Base-by-base conservation (phyloP, 2,113 vertebrate species). In the Mirounga angustirostris region DNA sequence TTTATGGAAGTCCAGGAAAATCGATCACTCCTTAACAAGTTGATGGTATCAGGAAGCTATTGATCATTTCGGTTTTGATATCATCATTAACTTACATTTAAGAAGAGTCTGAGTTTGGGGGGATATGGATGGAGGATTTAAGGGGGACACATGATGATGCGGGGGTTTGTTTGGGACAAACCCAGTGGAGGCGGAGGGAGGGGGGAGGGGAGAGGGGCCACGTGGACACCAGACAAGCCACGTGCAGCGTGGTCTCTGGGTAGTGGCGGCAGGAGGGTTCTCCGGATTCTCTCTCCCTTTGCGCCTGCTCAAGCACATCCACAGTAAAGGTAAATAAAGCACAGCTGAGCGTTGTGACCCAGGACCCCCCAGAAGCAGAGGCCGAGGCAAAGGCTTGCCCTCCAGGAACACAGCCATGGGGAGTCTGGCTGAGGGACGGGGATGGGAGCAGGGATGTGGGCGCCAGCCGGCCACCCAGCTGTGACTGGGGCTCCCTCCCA, bases 201-300 rank as follows among this genome's bases (percentile, higher is more conserved):
- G 30, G 2, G 58, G 1, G 43, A 24, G 14, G 56, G 43, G 18
- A 7, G 18, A 0, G 10, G 13, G 33, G 21, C 28, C 5, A 0
- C 11, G 7, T 2, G 2, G 69, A 36, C 22, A 16, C 15, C 2
- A 0, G 18, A 4, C 5, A 0, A 15, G 24, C 43, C 43, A 4
- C 28, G 0, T 30, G 12, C 13, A 7, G 2, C 0, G n/a, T 0
- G 6, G 58, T 15, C 5, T 2, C 9, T 6, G 36, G 30, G 9
- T 9, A 0, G 4, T 2, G 19, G 56, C 11, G 16, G 36, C 46
- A 14, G 65, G 30, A 16, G 30, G 30, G 15, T 3, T 16, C 7
- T 13, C 0, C 1, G 19, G 2, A 16, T 0, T 33, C 16, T 26
- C 63, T 24, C 21, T 24, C 22, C 18, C 61, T 59, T 26, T 19